These are phyloP conservation scores for Scaptomyza montana DNA, from an alignment of 1,140 invertebrate species.

Conservation along the genomic window DNA sequence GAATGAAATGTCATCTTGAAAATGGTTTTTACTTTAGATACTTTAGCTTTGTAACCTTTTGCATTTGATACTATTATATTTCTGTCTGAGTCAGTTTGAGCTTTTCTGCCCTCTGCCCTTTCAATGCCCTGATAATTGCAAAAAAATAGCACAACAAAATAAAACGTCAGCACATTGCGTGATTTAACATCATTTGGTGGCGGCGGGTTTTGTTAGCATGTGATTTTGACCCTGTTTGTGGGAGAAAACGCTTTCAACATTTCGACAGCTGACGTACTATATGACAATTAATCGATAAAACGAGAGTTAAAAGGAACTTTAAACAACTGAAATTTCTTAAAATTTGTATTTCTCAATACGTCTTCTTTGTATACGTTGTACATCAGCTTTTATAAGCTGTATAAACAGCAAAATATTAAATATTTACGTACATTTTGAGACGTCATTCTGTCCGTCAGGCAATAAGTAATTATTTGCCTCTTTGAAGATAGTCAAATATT, in stretches of 20 bases:
- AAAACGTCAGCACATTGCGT: constrained; percentile 67
- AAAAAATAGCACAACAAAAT: too few relatives aligned
- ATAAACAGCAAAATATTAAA: neutral
- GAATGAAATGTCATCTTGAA: constrained; percentile 28
- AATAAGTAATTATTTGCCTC: constrained; percentile 38
- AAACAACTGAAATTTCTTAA: too few relatives aligned
- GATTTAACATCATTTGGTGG: constrained; percentile 50
- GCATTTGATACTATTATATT: constrained; percentile 37
- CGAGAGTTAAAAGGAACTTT: neutral
- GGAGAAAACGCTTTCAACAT: constrained; percentile 32
- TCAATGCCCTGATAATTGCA: constrained; percentile 42
- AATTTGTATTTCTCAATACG: neutral
- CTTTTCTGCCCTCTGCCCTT: constrained; percentile 19
- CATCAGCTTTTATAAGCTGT: neutral
- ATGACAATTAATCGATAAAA: constrained; percentile 19
- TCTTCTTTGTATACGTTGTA: neutral
- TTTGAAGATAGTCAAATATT: constrained; percentile 52
- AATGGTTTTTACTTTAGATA: neutral
- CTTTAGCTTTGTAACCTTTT: constrained; percentile 48
- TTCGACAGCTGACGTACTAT: constrained; percentile 6
- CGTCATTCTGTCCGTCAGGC: constrained; percentile 37
- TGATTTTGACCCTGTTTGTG: constrained; percentile 67
- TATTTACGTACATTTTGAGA: constrained; percentile 2
- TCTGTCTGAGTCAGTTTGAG: too few relatives aligned
- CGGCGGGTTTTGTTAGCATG: constrained; percentile 35